Evolutionary conservation across 2,797 vertebrate species (phyloP), one percentile per base, ranked within the genome.

Genomic region (Rhinatrema bivittatum): DNA sequence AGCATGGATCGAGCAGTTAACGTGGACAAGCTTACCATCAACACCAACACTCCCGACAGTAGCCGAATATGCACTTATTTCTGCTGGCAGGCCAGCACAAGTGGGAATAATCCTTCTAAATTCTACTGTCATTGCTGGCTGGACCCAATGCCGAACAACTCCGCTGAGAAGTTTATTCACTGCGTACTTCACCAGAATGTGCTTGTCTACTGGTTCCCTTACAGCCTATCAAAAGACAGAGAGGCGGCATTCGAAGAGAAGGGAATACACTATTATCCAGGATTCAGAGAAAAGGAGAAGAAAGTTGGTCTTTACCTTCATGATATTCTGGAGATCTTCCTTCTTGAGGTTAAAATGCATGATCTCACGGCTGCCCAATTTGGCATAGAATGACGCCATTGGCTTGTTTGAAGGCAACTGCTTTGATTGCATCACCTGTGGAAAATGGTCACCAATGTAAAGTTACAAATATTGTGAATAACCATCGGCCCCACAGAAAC

Each of bases 351-450:
- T 76, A 25, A 56, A 7, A 10, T 68, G 91, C 43, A 70, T 65
- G 28, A 82, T 32, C 62, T 94, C 90, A 63, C 93, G 89, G 40
- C 87, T 88, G 32, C 72, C 72, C 4, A 61, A 1, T 7, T 87
- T 85, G 7, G 73, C 4, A 46, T 72, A 85, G 31, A 53, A 53
- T 35, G 88, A 80, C 7, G 88, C 6, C 14, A 87, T 13, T 1
- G 79, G 61, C 7, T 62, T 72, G 44, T 89, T 74, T 5, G 54
- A 13, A 6, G 84, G 84, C 6, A 86, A 30, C 11, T 50, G 59
- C 39, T 84, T 82, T 84, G 72, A 89, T 28, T 82, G 85, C 53
- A 80, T 39, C n/a, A n/a, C n/a, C n/a, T n/a, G n/a, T n/a, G n/a
- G n/a, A n/a, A n/a, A n/a, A n/a, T n/a, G n/a, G n/a, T n/a, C n/a